phyloP scores from a whole-genome alignment of 2,113 vertebrate species.

The Stercorarius parasiticus region DNA sequence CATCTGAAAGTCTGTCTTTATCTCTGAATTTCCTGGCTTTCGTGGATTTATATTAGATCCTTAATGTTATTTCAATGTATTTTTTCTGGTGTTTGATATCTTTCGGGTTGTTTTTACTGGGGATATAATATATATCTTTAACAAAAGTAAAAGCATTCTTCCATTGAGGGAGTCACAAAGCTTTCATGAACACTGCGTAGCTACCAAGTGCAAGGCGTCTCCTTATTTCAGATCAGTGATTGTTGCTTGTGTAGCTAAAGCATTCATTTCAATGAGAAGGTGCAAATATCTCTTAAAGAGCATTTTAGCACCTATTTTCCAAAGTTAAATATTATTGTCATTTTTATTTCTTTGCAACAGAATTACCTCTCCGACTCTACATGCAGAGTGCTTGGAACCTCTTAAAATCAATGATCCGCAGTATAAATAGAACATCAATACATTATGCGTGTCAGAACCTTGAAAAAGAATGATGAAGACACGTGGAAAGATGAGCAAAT shows the following conservation, averaged over 20 bases:
- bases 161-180: constrained; percentile 12
- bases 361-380: background rate
- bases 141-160: constrained; percentile 53
- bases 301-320: background rate
- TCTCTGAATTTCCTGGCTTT: constrained; percentile 70
- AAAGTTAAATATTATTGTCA: background rate
- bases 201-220: background rate
- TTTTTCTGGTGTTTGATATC: constrained; percentile 58
- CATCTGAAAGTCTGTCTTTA: constrained; percentile 55
- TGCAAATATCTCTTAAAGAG: background rate
- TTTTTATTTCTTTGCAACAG: background rate
- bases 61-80: constrained; percentile 59
- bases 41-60: constrained; percentile 61
- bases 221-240: background rate
- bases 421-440: background rate
- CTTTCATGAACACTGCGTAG: background rate
- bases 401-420: background rate
- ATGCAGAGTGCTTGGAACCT: background rate
- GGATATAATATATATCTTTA: constrained; percentile 28
- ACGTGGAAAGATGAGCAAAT: accelerated
- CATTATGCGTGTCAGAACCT: background rate
- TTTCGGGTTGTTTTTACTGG: constrained; percentile 53
- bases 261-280: background rate
- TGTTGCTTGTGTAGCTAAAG: background rate
- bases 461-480: background rate